Conservation (phyloP, 2,113 vertebrate genomes). For the Globicephala melas region DNA sequence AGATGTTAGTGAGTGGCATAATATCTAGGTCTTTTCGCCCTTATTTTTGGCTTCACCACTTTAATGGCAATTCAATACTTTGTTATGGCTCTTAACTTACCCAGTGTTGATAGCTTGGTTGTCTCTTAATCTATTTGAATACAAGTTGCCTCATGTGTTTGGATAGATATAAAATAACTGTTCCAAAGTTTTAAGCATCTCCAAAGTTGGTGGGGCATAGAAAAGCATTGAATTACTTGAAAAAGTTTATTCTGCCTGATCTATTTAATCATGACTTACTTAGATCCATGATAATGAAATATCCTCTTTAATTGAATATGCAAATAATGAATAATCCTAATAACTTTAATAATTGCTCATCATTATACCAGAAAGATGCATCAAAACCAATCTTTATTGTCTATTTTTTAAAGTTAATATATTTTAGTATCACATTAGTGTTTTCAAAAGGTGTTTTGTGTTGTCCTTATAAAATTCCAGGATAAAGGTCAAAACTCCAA, state of each 20-base stretch:
- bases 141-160: not conserved
- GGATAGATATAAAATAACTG: not conserved
- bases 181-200: not conserved
- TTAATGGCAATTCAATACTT: not conserved
- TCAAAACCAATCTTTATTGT: not conserved
- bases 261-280: not conserved
- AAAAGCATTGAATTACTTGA: not conserved
- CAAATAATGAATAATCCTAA: not conserved
- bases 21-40: not conserved
- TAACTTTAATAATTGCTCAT: not conserved
- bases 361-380: not conserved
- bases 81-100: not conserved
- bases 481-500: not conserved
- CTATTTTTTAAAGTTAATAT: not conserved
- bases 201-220: not conserved
- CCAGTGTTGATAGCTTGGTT: not conserved
- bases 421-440: not conserved
- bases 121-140: not conserved
- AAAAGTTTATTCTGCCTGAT: not conserved
- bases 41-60: not conserved
- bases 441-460: not conserved
- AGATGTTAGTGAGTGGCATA: not conserved
- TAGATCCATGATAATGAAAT: not conserved
- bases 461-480: not conserved
- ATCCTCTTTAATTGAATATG: not conserved